These are phyloP conservation scores for Apis mellifera DNA, from an alignment of 1,140 invertebrate genomes.

Conservation along the genomic window DNA sequence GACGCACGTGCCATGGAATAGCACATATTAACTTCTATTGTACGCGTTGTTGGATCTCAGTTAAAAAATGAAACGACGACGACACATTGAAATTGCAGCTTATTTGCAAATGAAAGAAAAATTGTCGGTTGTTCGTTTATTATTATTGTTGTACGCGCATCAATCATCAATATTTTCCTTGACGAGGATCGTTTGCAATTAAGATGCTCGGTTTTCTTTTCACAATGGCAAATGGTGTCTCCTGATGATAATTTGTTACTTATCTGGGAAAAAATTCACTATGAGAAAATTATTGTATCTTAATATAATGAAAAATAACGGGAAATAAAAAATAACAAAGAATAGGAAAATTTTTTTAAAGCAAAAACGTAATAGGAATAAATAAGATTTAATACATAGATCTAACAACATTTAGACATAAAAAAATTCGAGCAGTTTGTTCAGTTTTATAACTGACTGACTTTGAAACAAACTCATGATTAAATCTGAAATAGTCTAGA, in stretches of 20 bases:
- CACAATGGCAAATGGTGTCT: neutral
- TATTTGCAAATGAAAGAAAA: constrained; percentile 26
- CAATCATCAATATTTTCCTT: neutral
- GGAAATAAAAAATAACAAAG: neutral
- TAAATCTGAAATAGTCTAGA: neutral
- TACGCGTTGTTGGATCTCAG: neutral
- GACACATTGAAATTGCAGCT: constrained; percentile 6
- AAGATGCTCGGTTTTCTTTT: neutral
- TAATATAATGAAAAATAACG: too few relatives aligned
- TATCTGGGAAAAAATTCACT: neutral
- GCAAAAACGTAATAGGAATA: neutral
- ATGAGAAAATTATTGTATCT: neutral
- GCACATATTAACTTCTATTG: constrained; percentile 35
- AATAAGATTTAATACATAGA: too few relatives aligned
- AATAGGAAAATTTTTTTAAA: neutral
- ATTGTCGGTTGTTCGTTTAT: neutral
- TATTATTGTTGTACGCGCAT: neutral
- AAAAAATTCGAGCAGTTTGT: neutral
- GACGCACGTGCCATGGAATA: constrained; percentile 26
- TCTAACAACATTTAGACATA: too few relatives aligned
- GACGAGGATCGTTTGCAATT: neutral
- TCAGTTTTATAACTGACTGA: neutral
- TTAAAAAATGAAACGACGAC: neutral
- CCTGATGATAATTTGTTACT: neutral
- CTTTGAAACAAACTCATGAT: neutral